Evolutionary conservation across 1,140 invertebrate species (phyloP), one percentile per base, ranked within the genome.

Genomic region (Drosophila nannoptera): DNA sequence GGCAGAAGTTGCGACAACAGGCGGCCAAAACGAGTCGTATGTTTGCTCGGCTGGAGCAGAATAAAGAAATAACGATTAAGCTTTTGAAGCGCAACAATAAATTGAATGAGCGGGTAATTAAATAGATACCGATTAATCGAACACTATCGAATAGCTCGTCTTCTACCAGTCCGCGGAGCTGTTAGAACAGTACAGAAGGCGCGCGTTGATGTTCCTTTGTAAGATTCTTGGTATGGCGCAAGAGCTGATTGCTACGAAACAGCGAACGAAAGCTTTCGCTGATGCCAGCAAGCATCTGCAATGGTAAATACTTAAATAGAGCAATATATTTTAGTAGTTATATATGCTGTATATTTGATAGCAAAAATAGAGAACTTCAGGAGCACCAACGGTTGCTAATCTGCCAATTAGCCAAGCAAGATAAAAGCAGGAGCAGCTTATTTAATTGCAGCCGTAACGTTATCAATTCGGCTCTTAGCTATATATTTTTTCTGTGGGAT

Each of bases 401-500:
- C 1, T 29, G 12, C 2, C 31, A 59, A 9, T 7, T 52, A n/a
- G 4, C 38, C 9, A 14, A 4, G 9, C 50, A 29, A 53, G 11
- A 11, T 12, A 16, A 7, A 40, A 38, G 0, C 6, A 2, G 2
- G 4, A 29, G 7, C 5, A 7, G n/a, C 33, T 14, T 22, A 33
- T 2, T 14, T 4, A 9, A 8, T 7, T n/a, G 5, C 8, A n/a
- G 22, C 2, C 7, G 40, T 4, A 40, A 32, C 9, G 11, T 12
- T 7, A 0, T 35, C 4, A 12, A 38, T 0, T 7, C 0, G 1
- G 12, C 31, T 0, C 6, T 29, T 5, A 8, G 58, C 11, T 58
- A 58, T 50, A 0, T 64, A 12, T 2, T 22, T 38, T 63, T 32
- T 4, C 16, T 64, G 33, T 69, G 67, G 61, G 61, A 53, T 2